Base-by-base conservation (phyloP, 1,140 invertebrate species). In the Delia radicum region DNA sequence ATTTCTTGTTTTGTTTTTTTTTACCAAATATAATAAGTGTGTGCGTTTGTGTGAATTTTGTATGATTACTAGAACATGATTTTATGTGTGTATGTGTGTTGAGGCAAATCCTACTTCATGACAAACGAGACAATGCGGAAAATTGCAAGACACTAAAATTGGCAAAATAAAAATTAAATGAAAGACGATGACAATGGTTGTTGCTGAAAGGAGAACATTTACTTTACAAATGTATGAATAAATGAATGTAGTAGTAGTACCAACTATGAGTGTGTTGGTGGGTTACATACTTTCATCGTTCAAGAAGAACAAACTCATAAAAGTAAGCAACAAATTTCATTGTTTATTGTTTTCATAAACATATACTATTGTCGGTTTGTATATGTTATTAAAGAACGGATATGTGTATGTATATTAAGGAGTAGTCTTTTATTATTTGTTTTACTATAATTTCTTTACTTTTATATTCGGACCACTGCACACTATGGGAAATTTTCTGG, bases 261-360 rank as follows among this genome's bases (percentile, higher is more conserved):
- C n/a, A n/a, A n/a, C 65, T 46, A 13, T 21, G n/a, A n/a, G 2
- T 55, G n/a, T 55, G 48, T 55, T 21, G 1, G 48, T 28, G 29
- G 63, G 28, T 33, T 28, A 26, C 26, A n/a, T n/a, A n/a, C n/a
- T n/a, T n/a, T n/a, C n/a, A n/a, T 28, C 26, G 3, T 27, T 28
- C 10, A 27, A 65, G 28, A 33, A 77, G 76, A 78, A 80, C 78
- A 76, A 81, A 81, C 80, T 82, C 81, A 82, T 82, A 82, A 82
- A 82, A 82, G 81, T 80, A 80, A 81, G 81, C 81, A 82, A 82
- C 81, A 82, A 82, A 82, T 81, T 82, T 80, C 81, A 82, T 82
- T 82, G 79, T 81, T 82, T 82, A 82, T 79, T 75, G 73, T 77
- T 74, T 75, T 46, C 48, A 8, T 55, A 55, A 18, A 48, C 46